Evolutionary conservation across 2,888 invertebrate genomes (phyloP).

Genomic region (Byasa hedistus): DNA sequence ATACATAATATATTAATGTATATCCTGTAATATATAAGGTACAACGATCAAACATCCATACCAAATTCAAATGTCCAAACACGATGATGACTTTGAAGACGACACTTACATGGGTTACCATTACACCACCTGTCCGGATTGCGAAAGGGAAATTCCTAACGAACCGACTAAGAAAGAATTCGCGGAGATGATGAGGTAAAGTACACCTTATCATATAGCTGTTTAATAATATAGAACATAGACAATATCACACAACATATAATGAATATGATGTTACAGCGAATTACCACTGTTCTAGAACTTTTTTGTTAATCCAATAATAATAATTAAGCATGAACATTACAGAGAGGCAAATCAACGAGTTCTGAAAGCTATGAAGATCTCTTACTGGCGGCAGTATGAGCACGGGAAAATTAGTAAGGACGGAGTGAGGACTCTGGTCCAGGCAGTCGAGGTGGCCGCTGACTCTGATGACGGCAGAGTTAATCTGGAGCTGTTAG

Average conservation of each 20-base stretch:
- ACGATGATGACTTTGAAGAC: conserved; percentile 66
- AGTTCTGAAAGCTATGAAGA: conserved; percentile 81
- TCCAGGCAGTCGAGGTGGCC: conserved; percentile 76
- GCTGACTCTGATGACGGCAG: conserved; percentile 68
- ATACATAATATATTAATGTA: neutral
- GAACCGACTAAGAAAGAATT: conserved; percentile 80
- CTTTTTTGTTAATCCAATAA: neutral
- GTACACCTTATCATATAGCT: too few species aligned
- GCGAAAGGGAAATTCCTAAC: conserved; percentile 77
- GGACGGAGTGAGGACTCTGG: conserved; percentile 76
- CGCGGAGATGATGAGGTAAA: conserved; percentile 76
- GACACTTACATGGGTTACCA: conserved; percentile 73
- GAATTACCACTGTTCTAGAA: too few species aligned
- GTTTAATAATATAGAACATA: too few species aligned
- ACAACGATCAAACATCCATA: conserved; percentile 81
- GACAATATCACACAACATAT: neutral
- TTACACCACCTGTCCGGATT: conserved; percentile 78
- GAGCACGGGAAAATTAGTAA: conserved; percentile 82
- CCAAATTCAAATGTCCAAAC: conserved; percentile 67
- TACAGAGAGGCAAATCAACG: conserved; percentile 79
- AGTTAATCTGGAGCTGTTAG: conserved; percentile 67
- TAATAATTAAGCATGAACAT: neutral
- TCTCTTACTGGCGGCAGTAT: conserved; percentile 82
- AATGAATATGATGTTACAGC: neutral
- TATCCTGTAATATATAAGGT: conserved; percentile 43